Base-by-base conservation (phyloP, 2,797 vertebrate genomes). In the Danio jaintianensis region DNA sequence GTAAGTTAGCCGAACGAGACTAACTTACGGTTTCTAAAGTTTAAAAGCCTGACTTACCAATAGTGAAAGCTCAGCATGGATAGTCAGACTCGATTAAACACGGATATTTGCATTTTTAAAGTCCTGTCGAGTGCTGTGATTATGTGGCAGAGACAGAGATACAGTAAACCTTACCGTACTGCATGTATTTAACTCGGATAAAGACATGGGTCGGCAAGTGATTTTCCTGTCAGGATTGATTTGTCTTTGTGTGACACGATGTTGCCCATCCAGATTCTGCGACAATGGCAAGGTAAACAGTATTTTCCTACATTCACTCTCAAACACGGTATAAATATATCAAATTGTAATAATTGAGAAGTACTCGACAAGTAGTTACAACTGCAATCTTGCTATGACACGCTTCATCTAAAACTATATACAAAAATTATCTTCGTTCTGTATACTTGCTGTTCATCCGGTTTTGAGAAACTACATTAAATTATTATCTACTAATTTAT, bases 261-360 rank as follows among this genome's bases (percentile, higher is more conserved):
- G 76, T 47, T 45, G 22, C 0, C 69, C 13, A 2, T 63, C 85
- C 18, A 75, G 48, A 40, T 45, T 82, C 2, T 94, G 93, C 58
- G 93, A 94, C 83, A 89, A 81, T 18, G 93, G 92, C 42, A 93
- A 93, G 92, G 93, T 93, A 85, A 52, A 70, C 6, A 42, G 16
- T 62, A 20, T 29, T 29, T 29, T 1, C 29, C 3, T 29, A 5
- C 11, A 8, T 22, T 29, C 29, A 62, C 66, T 38, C 15, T 42
- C 22, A 2, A 63, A 2, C 4, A 20, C 1, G 43, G 38, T 22
- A 47, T 40, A 29, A n/a, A n/a, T n/a, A n/a, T 38, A 64, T 63
- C 6, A 29, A 50, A 50, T 53, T 38, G 22, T 69, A 18, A 53
- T n/a, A 13, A 38, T 36, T 38, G 7, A n/a, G 61, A 4, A 63